phyloP scores from a whole-genome alignment of 2,797 vertebrate species.

The Coreius guichenoti region DNA sequence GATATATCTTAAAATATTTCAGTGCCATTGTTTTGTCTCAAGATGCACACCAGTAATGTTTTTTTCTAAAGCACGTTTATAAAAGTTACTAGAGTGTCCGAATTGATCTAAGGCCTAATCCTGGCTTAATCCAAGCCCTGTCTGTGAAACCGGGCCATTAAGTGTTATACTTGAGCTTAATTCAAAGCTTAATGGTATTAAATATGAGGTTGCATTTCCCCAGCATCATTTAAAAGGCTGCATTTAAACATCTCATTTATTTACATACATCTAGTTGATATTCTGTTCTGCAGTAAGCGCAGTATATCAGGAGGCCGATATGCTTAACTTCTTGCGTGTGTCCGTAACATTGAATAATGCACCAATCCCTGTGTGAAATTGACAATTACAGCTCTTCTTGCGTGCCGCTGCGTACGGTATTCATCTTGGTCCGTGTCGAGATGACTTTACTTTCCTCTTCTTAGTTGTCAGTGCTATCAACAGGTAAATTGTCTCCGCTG shows the following conservation, averaged over 20 bases:
- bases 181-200: background rate
- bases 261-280: constrained; percentile 12
- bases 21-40: too few species aligned
- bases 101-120: too few species aligned
- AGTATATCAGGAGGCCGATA: constrained; percentile 12
- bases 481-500: constrained; percentile 67
- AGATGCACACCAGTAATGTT: too few species aligned
- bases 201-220: background rate
- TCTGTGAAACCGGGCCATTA: background rate
- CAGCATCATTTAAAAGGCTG: background rate
- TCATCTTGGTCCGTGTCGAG: constrained; percentile 55
- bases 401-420: constrained; percentile 46
- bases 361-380: constrained; percentile 54
- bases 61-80: too few species aligned
- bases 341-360: constrained; percentile 57
- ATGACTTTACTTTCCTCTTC: constrained; percentile 46
- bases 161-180: background rate
- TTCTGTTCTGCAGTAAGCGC: constrained; percentile 7
- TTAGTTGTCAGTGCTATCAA: constrained; percentile 63
- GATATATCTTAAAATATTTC: too few species aligned
- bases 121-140: too few species aligned
- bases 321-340: constrained; percentile 30
- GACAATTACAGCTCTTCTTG: constrained; percentile 65
- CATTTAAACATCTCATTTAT: constrained; percentile 2
- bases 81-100: too few species aligned